Conservation (phyloP, 2,797 vertebrate genomes). For the Tokudaia tokunoshimensis region DNA sequence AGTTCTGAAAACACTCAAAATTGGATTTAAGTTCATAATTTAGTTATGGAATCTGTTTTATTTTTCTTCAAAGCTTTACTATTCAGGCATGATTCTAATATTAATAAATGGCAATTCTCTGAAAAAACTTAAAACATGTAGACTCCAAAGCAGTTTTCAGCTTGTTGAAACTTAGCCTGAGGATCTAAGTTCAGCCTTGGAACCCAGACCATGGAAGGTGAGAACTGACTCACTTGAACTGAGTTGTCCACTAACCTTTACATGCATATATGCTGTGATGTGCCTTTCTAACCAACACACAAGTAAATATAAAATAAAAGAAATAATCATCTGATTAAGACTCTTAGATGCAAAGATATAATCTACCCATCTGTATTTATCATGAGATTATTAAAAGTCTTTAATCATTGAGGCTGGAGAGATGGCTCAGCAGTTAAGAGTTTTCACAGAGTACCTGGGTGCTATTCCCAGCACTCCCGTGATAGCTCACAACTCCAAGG, state of each 20-base stretch:
- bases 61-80: slow-evolving; percentile 32
- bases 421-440: neutral
- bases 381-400: neutral
- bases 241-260: neutral
- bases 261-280: neutral
- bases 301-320: neutral
- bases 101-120: neutral
- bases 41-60: neutral
- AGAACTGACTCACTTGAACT: neutral
- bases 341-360: neutral
- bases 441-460: neutral
- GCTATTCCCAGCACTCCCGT: too few species aligned
- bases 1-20: slow-evolving; percentile 27
- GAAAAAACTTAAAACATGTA: neutral
- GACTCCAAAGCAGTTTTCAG: neutral
- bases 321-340: neutral
- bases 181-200: neutral
- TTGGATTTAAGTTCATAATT: slow-evolving; percentile 20
- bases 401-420: neutral
- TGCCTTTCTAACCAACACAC: neutral
- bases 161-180: too few species aligned
- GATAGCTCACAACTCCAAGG: neutral
- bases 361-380: neutral
- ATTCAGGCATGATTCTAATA: neutral
- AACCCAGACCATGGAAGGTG: neutral